A percentile compares a stretch with the other conserved stretches of the same genome.
phyloP scores from a whole-genome alignment of 1,140 invertebrate species.

The Eulimnadia texana region DNA sequence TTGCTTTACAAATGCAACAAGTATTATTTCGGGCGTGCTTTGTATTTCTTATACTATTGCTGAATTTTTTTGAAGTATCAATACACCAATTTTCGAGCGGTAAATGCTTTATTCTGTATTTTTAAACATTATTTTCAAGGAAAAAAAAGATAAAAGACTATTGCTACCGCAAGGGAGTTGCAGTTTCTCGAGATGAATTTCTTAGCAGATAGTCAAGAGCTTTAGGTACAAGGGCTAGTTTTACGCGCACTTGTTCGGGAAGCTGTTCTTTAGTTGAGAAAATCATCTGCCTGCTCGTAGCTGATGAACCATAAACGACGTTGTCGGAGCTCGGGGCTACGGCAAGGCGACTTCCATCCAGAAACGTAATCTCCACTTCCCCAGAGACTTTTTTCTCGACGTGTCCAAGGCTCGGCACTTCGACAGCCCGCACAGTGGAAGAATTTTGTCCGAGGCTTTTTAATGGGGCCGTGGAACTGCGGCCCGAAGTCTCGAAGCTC shows the following conservation, averaged over 20 bases:
- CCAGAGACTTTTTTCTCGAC: background rate
- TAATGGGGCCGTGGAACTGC: background rate
- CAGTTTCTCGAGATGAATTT: background rate
- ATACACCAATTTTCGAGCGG: no score
- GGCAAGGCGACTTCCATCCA: constrained; percentile 4
- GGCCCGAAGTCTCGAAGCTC: background rate
- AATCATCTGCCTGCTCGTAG: background rate
- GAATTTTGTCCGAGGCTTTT: background rate
- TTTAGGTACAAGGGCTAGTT: constrained; percentile 15
- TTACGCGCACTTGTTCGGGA: constrained; percentile 6
- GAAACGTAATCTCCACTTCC: constrained; percentile 12
- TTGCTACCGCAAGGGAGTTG: background rate
- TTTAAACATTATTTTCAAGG: no score
- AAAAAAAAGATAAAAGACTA: no score
- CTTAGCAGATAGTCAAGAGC: constrained; percentile 12
- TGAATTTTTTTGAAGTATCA: constrained; percentile 3
- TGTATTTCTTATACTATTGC: background rate
- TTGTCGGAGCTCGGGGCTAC: constrained; percentile 9
- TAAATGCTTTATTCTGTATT: no score
- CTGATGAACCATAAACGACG: background rate
- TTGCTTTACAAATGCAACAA: no score
- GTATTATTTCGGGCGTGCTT: background rate
- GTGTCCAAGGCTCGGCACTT: background rate
- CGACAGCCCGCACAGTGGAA: background rate
- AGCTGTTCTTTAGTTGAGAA: constrained; percentile 9